A percentile compares a stretch with the other conserved stretches of the same genome.
These are phyloP conservation scores for Eudemis profundana DNA, from an alignment of 2,888 invertebrate species.

Conservation along the genomic window DNA sequence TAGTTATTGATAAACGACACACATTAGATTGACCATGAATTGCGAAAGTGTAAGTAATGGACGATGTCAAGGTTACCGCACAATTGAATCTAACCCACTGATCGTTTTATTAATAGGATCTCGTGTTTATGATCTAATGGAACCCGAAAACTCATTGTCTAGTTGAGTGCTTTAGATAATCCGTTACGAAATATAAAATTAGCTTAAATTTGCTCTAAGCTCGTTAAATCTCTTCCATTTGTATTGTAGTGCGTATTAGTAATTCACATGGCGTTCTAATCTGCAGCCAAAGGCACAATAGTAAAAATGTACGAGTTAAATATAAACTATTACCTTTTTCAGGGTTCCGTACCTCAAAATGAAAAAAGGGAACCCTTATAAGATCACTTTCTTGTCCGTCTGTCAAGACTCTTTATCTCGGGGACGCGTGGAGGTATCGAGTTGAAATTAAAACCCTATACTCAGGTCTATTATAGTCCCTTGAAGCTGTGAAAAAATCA, in stretches of 20 bases:
- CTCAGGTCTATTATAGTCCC: no score
- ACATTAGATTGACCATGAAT: slow-evolving; percentile 66
- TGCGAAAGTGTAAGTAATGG: slow-evolving; percentile 67
- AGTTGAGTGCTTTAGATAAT: slow-evolving; percentile 38
- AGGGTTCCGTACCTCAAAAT: no score
- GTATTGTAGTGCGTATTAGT: background rate
- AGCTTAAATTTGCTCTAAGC: slow-evolving; percentile 6
- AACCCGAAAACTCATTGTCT: slow-evolving; percentile 42
- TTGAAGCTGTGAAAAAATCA: no score
- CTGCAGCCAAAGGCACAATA: background rate
- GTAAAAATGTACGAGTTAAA: background rate
- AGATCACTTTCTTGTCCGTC: no score
- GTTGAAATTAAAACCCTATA: no score
- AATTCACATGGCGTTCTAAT: background rate
- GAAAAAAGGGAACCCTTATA: no score
- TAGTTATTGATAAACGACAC: slow-evolving; percentile 54
- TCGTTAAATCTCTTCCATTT: background rate
- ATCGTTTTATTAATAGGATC: slow-evolving; percentile 47
- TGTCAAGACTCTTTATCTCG: no score
- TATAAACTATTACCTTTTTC: background rate
- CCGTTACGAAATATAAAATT: slow-evolving; percentile 32
- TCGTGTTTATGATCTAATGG: slow-evolving; percentile 42
- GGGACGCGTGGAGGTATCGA: no score
- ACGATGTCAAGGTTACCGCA: slow-evolving; percentile 69
- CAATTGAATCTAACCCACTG: slow-evolving; percentile 51